These are phyloP conservation scores for Aselliscus stoliczkanus DNA, from an alignment of 2,797 vertebrate genomes.

Conservation along the genomic window DNA sequence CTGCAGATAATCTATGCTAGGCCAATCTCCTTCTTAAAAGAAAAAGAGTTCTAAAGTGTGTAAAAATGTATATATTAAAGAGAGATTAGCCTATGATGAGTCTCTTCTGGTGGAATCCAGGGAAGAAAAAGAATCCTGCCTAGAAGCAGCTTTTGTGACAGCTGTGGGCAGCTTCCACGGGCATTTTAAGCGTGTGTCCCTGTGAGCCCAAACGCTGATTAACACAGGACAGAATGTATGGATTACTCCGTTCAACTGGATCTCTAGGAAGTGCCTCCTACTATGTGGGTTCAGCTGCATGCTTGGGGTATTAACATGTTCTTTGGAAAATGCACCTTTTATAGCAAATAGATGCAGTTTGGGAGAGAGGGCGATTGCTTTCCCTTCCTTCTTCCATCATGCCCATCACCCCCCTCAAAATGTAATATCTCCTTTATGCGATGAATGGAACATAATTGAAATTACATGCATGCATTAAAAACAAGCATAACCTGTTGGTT, in stretches of 20 bases:
- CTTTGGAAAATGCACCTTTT: background rate
- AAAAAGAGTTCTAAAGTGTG: background rate
- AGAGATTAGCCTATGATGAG: background rate
- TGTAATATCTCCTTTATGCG: background rate
- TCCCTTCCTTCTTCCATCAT: background rate
- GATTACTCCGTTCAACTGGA: background rate
- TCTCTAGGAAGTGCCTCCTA: background rate
- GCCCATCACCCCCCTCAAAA: background rate
- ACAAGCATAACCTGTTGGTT: background rate
- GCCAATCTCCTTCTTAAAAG: background rate
- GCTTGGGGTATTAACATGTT: background rate
- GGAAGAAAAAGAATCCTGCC: background rate
- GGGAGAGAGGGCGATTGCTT: background rate
- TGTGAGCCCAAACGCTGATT: background rate
- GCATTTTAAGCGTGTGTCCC: background rate
- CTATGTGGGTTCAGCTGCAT: background rate
- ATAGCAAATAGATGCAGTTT: background rate
- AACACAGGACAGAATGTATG: background rate
- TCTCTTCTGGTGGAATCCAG: background rate
- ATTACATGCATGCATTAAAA: background rate
- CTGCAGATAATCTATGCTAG: background rate
- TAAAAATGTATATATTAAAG: background rate
- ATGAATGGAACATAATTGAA: background rate
- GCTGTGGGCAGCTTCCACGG: fast-evolving
- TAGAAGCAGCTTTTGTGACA: background rate